phyloP scores from a whole-genome alignment of 1,140 invertebrate genomes.

The Drosophila kurseongensis region DNA sequence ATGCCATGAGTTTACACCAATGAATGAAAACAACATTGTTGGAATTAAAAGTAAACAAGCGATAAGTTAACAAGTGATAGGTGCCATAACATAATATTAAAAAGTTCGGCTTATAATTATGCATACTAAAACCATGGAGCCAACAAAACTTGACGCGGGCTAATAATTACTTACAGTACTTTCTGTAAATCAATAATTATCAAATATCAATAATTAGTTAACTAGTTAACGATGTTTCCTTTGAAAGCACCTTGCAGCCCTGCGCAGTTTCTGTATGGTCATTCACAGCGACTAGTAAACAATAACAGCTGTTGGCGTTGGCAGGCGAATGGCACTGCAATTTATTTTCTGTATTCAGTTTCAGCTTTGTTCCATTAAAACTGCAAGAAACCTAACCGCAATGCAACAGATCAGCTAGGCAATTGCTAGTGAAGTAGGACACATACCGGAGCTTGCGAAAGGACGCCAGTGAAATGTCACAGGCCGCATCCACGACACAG shows the following conservation, averaged over 20 bases:
- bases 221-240: not conserved
- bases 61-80: too few relatives aligned
- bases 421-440: not conserved
- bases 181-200: too few relatives aligned
- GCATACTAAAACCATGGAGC: too few relatives aligned
- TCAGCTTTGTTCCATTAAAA: constrained; percentile 12
- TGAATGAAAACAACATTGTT: too few relatives aligned
- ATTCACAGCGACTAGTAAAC: constrained; percentile 14
- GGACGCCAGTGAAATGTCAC: constrained; percentile 55
- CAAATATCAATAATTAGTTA: too few relatives aligned
- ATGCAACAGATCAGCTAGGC: constrained; percentile 44
- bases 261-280: not conserved
- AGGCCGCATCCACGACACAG: constrained; percentile 60
- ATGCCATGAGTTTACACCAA: too few relatives aligned
- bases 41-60: too few relatives aligned
- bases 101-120: too few relatives aligned
- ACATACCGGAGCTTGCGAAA: constrained; percentile 7
- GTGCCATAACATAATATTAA: too few relatives aligned
- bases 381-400: constrained; percentile 6
- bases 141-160: too few relatives aligned
- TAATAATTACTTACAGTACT: too few relatives aligned
- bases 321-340: constrained; percentile 19
- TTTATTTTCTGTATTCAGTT: constrained; percentile 34
- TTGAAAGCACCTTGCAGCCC: not conserved
- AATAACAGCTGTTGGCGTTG: constrained; percentile 16